Evolutionary conservation across 2,888 invertebrate species (phyloP), one percentile per base, ranked within the genome.

Genomic region (Zeuzera pyrina): DNA sequence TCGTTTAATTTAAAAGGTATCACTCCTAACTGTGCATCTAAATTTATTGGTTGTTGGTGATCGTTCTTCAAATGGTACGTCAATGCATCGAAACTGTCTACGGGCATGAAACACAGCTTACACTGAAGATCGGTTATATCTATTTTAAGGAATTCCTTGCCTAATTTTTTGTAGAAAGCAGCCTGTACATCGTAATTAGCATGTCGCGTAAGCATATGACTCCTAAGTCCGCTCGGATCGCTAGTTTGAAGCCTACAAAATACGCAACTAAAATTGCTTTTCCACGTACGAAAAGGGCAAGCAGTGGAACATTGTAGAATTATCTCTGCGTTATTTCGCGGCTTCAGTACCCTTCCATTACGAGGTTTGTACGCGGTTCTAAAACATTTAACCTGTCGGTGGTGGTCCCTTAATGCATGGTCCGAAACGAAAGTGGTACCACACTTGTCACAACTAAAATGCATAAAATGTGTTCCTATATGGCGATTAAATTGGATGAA

Each of bases 61-160:
- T 65, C 71, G 15, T 65, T 66, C 41, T 72, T 78, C 29, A 83
- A 49, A 51, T 83, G 83, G 12, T 57, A 63, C 1, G 72, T 70
- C 8, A 81, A 45, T 7, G 40, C 46, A 7, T 81, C 78, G 26
- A 83, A 68, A 28, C 58, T 62, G 3, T 68, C 57, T 14, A 79
- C 53, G 2, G 59, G 52, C 59, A 65, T 60, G 16, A 70, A 73
- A 34, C 83, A 83, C 1, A 83, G 49, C 42, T 78, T 83, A 41
- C 83, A 83, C 36, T 76, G 78, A 0, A 83, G 55, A 42, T 79
- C 70, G 3, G 83, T 83, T 10, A 83, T 66, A 29, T 83, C 83
- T 12, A 83, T 62, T 43, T 69, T 77, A 0, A 83, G 60, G 28
- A 73, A 83, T 29, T 79, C 78, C 45, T 78, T 79, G 0, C 83